Percentiles rank a stretch among this genome's conserved stretches.
These are phyloP conservation scores for Actinostola sp. DNA, from an alignment of 92 coral and sea anemone species.

Conservation along the genomic window DNA sequence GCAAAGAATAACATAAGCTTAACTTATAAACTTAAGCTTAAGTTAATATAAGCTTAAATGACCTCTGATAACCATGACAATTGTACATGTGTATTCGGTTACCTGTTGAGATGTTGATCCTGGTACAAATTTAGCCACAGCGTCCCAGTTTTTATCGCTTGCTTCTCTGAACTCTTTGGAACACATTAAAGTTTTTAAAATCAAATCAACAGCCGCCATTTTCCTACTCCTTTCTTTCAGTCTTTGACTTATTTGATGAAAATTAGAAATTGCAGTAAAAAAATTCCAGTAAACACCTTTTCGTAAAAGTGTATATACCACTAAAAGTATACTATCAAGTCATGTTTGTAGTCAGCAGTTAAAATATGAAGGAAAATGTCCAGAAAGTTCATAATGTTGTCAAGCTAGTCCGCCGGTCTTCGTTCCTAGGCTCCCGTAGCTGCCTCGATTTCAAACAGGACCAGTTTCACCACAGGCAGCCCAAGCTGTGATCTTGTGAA, in stretches of 20 bases:
- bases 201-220: constrained; percentile 80
- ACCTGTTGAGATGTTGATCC: constrained; percentile 92
- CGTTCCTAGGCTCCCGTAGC: constrained; percentile 30
- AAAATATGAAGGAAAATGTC: not conserved
- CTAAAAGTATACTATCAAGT: too few relatives aligned
- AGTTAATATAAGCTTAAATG: too few relatives aligned
- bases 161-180: constrained; percentile 80
- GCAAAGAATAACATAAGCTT: too few relatives aligned
- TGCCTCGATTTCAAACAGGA: constrained; percentile 26
- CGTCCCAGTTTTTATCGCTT: constrained; percentile 87
- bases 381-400: not conserved
- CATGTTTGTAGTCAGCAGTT: not conserved
- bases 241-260: too few relatives aligned
- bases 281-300: too few relatives aligned
- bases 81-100: not conserved
- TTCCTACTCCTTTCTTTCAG: not conserved
- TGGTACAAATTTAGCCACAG: constrained; percentile 81
- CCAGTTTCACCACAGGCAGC: not conserved
- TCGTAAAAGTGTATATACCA: too few relatives aligned
- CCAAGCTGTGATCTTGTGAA: not conserved
- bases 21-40: too few relatives aligned
- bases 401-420: constrained; percentile 31
- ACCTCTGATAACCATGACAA: too few relatives aligned
- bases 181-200: constrained; percentile 78
- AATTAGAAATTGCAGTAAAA: too few relatives aligned